Conservation (phyloP, 2,888 invertebrate species). For the Polymixis lichenea region DNA sequence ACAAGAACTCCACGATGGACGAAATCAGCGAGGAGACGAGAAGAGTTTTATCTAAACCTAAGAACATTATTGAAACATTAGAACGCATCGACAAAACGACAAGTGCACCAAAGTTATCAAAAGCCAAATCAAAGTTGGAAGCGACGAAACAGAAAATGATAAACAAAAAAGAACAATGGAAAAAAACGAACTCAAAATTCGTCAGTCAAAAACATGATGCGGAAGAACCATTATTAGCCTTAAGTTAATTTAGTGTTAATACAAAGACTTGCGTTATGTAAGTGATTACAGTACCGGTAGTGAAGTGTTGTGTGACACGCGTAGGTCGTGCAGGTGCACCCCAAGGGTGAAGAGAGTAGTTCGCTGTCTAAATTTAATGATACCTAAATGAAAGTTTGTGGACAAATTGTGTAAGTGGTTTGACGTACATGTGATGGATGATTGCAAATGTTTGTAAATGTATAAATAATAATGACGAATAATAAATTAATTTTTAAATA, state of each 20-base stretch:
- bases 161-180: constrained; percentile 88
- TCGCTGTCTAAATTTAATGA: constrained; percentile 82
- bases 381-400: constrained; percentile 69
- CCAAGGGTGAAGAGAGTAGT: constrained; percentile 77
- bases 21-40: constrained; percentile 87
- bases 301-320: constrained; percentile 74
- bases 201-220: constrained; percentile 87
- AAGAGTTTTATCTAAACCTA: constrained; percentile 90
- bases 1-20: constrained; percentile 93
- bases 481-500: constrained; percentile 85
- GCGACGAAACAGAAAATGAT: constrained; percentile 85
- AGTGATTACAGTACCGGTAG: constrained; percentile 80
- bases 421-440: constrained; percentile 73
- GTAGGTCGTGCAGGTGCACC: constrained; percentile 61
- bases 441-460: constrained; percentile 74
- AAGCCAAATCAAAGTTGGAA: constrained; percentile 92
- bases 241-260: constrained; percentile 90
- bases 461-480: constrained; percentile 71
- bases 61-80: constrained; percentile 95
- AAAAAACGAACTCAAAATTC: constrained; percentile 82
- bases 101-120: constrained; percentile 88
- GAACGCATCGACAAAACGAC: constrained; percentile 92
- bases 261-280: constrained; percentile 85
- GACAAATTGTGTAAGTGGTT: constrained; percentile 72
- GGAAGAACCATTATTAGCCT: constrained; percentile 92